Evolutionary conservation across 2,888 invertebrate species (phyloP).

Genomic region (Hecatera dysodea): DNA sequence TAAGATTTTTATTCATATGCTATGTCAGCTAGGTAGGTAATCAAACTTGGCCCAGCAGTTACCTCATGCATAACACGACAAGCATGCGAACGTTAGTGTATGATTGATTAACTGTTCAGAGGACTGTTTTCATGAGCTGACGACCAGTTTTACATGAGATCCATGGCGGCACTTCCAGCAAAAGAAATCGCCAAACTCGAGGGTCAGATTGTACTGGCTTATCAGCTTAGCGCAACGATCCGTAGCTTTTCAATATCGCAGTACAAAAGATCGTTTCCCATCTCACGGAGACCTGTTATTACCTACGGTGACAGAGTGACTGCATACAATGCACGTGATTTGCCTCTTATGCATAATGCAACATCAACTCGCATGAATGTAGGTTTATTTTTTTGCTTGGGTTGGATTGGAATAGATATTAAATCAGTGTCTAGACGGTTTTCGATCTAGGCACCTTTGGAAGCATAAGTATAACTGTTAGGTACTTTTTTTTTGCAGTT

Average conservation of each 20-base stretch:
- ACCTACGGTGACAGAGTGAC: slow-evolving; percentile 47
- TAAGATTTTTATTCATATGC: slow-evolving; percentile 1
- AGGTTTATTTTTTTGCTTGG: slow-evolving; percentile 44
- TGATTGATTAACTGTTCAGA: slow-evolving; percentile 51
- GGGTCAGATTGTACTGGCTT: slow-evolving; percentile 19
- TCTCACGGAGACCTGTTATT: slow-evolving; percentile 65
- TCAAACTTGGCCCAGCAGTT: slow-evolving; percentile 22
- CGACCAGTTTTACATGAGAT: slow-evolving; percentile 11
- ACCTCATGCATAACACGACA: slow-evolving; percentile 25
- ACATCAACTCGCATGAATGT: slow-evolving; percentile 22
- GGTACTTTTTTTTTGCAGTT: not conserved
- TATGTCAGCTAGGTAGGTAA: slow-evolving; percentile 9
- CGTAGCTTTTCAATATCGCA: slow-evolving; percentile 46
- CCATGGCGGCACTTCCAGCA: not conserved
- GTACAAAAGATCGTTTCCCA: slow-evolving; percentile 61
- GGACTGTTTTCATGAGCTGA: slow-evolving; percentile 44
- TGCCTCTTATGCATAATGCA: slow-evolving; percentile 59
- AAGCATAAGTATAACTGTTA: not conserved
- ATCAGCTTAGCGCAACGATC: slow-evolving; percentile 37
- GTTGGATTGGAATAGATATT: slow-evolving; percentile 17
- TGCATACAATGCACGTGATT: slow-evolving; percentile 57
- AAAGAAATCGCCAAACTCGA: not conserved
- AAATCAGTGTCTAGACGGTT: slow-evolving; percentile 46
- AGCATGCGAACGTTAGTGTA: slow-evolving; percentile 38
- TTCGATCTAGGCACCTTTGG: slow-evolving; percentile 1